phyloP scores from a whole-genome alignment of 2,113 vertebrate species.

The Pangasianodon gigas region DNA sequence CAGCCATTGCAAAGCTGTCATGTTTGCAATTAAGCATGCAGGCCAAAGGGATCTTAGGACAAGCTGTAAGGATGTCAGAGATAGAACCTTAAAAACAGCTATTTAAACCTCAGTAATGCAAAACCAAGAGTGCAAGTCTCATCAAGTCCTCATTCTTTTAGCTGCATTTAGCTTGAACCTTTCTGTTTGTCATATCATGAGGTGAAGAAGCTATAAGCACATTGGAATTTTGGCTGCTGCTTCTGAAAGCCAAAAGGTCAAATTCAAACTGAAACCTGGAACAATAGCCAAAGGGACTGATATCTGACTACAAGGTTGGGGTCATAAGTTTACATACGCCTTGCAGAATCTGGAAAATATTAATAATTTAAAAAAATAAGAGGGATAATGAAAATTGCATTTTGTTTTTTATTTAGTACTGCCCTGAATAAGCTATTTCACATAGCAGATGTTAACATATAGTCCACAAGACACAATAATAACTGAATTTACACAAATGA shows the following conservation, averaged over 20 bases:
- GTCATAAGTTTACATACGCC: too few species aligned
- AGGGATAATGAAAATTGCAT: too few species aligned
- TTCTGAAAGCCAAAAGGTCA: neutral
- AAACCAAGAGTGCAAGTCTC: conserved; percentile 9
- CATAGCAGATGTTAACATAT: too few species aligned
- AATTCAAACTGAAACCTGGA: neutral
- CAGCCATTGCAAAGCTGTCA: neutral
- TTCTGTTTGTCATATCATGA: neutral
- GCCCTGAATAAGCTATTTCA: too few species aligned
- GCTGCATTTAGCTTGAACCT: neutral
- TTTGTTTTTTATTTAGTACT: too few species aligned
- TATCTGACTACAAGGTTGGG: neutral
- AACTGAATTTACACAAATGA: too few species aligned
- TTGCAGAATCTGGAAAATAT: too few species aligned
- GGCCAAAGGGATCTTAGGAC: neutral
- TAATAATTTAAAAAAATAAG: too few species aligned
- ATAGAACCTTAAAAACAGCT: neutral
- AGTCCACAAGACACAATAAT: too few species aligned
- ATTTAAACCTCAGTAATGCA: neutral
- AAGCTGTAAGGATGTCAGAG: neutral
- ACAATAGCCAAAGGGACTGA: neutral
- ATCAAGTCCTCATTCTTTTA: conserved; percentile 18
- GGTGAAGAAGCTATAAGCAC: neutral
- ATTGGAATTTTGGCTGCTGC: conserved; percentile 5
- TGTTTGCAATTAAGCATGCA: neutral